Evolutionary conservation across 2,888 invertebrate species (phyloP), one percentile per base, ranked within the genome.

Genomic region (Tromatobia lineatoria): DNA sequence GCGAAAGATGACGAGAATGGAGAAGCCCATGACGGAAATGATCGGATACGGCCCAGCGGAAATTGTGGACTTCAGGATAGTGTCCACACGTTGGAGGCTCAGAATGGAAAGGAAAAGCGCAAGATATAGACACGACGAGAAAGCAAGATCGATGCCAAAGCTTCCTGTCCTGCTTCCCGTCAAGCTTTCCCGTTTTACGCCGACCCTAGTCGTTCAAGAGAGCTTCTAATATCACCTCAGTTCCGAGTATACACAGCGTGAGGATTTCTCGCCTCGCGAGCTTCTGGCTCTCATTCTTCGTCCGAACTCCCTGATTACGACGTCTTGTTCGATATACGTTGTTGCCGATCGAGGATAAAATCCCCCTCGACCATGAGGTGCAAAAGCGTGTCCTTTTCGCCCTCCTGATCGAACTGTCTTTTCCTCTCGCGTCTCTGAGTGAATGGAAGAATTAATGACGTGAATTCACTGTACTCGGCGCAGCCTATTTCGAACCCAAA

Each of bases 51-150:
- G 71, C 78, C 23, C 18, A 52, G 8, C 89, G 90, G 89, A 90
- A 89, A 90, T 91, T 88, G 89, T 86, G 87, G 89, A 88, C 87
- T 88, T 89, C 87, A 79, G 83, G 88, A 86, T 86, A 87, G 82
- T 25, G 69, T 80, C 54, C 59, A 50, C 57, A 13, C 50, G 23
- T 64, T 13, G 23, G 38, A 38, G 61, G 20, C 34, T 23, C 59
- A 29, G 54, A 23, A 25, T 3, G 20, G 20, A 71, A 71, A 59
- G 69, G n/a, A 25, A 59, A 59, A 50, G 34, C 15, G 23, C n/a
- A 15, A 29, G 38, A 29, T 45, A 42, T 54, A 59, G 52, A 38
- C 15, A 61, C 15, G 15, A n/a, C 52, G 2, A 20, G 50, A 69
- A 42, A 52, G 34, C 47, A 42, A 70, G 74, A 84, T 84, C 74